Evolutionary conservation across 2,113 vertebrate species (phyloP).

Genomic region (Pipa parva): DNA sequence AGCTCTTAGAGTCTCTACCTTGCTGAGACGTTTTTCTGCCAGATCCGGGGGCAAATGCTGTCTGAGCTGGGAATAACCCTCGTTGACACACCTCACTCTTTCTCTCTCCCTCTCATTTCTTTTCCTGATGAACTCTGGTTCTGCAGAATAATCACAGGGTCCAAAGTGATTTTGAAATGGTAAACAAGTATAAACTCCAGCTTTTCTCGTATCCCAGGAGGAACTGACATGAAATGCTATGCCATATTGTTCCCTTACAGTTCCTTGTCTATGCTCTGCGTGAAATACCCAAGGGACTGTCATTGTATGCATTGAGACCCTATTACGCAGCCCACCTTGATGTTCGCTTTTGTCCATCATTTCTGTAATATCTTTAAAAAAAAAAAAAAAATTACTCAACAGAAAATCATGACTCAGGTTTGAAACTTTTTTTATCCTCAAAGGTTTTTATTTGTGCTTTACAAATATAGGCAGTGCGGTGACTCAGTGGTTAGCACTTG

Average conservation of each 20-base stretch:
- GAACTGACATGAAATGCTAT: constrained; percentile 15
- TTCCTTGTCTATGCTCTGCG: neutral
- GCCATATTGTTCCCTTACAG: constrained; percentile 4
- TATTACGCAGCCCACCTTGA: constrained; percentile 1
- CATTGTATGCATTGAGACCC: constrained; percentile 9
- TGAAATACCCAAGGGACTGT: constrained; percentile 7
- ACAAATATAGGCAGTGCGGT: no score
- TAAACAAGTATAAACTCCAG: constrained; percentile 60
- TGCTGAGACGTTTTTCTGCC: constrained; percentile 70
- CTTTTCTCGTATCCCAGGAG: constrained; percentile 8
- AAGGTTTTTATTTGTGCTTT: no score
- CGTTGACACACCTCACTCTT: constrained; percentile 75
- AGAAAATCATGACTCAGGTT: no score
- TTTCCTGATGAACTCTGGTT: constrained; percentile 78
- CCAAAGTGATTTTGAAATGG: constrained; percentile 63
- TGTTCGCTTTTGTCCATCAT: constrained; percentile 1
- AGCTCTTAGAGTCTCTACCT: constrained; percentile 78
- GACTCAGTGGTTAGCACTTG: no score
- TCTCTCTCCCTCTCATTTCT: constrained; percentile 79
- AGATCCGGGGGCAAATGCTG: constrained; percentile 68
- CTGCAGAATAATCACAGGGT: constrained; percentile 69
- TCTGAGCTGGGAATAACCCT: constrained; percentile 73
- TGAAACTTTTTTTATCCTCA: neutral
- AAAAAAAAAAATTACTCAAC: no score
- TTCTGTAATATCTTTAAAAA: no score